Base-by-base conservation (phyloP, 2,113 vertebrate genomes). In the Ceyx melanurus region DNA sequence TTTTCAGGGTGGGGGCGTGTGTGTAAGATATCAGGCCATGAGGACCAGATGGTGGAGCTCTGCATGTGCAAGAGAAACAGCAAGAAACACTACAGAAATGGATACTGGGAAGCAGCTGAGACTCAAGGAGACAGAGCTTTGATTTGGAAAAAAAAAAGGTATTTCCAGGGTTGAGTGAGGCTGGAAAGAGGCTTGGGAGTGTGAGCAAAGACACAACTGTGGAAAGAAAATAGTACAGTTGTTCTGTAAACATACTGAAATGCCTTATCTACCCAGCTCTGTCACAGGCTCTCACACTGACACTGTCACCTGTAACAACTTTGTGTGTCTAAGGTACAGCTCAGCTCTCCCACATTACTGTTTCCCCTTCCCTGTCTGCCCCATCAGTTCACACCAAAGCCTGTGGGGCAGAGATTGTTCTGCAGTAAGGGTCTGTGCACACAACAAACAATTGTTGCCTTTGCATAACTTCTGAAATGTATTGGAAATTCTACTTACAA, bases 41-140 rank as follows among this genome's bases (percentile, higher is more conserved):
- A 89, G 89, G 94, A 94, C 64, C 91, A 94, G 92, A 94, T 95
- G 94, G 92, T 43, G 61, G 91, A 94, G 79, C 91, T 92, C 85
- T 78, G 87, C 87, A 25, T 93, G 86, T 87, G 95, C 15, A 26
- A 88, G 79, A 82, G 87, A 78, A 93, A 16, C 87, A 81, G 87
- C 18, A 9, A 94, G 89, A 71, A 89, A 56, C 13, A 2, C 56
- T 16, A 31, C 87, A 91, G 71, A 86, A 89, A 93, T 33, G 70
- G 83, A 76, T 82, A 4, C 54, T 17, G 86, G 70, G 89, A 83
- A 71, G 84, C 91, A 91, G 84, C 83, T 96, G 87, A 93, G 82
- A 88, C 67, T 85, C 78, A 74, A 71, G 75, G 84, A 71, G 56
- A 42, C 15, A 6, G 66, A 90, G 91, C 67, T 86, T 54, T 80